Evolutionary conservation across 2,888 invertebrate genomes (phyloP).

Genomic region (Tupiocoris notatus): DNA sequence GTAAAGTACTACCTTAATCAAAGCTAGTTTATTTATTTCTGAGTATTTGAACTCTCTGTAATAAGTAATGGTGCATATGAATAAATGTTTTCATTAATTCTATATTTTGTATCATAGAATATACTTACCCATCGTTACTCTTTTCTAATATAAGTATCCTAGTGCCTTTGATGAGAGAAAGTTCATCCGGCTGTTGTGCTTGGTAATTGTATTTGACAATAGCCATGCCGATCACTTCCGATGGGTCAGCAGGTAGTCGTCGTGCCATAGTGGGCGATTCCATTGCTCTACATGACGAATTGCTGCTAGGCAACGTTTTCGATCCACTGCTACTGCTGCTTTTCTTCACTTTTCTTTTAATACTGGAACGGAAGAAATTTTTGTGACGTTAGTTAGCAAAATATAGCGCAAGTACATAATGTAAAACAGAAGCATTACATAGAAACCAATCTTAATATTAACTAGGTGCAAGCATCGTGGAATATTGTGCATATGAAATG

Average conservation of each 20-base stretch:
- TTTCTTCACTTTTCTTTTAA: slow-evolving; percentile 83
- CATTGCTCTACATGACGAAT: slow-evolving; percentile 71
- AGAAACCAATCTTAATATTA: too few relatives aligned
- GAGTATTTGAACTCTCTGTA: too few relatives aligned
- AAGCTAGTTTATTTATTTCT: too few relatives aligned
- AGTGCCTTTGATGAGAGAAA: slow-evolving; percentile 90
- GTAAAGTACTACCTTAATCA: too few relatives aligned
- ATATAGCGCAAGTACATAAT: too few relatives aligned
- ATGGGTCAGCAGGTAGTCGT: slow-evolving; percentile 74
- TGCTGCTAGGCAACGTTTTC: slow-evolving; percentile 80
- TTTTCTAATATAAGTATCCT: slow-evolving; percentile 94
- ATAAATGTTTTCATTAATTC: too few relatives aligned
- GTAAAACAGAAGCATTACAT: too few relatives aligned
- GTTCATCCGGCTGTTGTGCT: slow-evolving; percentile 94
- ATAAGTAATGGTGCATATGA: too few relatives aligned
- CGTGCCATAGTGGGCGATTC: slow-evolving; percentile 75
- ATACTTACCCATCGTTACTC: slow-evolving; percentile 80
- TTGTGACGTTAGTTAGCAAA: too few relatives aligned
- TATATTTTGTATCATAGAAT: too few relatives aligned
- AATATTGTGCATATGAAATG: too few relatives aligned
- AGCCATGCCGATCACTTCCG: slow-evolving; percentile 81
- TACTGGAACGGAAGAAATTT: slow-evolving; percentile 57
- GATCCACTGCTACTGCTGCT: slow-evolving; percentile 70
- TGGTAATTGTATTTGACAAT: slow-evolving; percentile 94
- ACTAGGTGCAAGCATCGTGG: too few relatives aligned